Evolutionary conservation across 2,888 invertebrate genomes (phyloP), one percentile per base, ranked within the genome.

Genomic region (Autographa gamma): DNA sequence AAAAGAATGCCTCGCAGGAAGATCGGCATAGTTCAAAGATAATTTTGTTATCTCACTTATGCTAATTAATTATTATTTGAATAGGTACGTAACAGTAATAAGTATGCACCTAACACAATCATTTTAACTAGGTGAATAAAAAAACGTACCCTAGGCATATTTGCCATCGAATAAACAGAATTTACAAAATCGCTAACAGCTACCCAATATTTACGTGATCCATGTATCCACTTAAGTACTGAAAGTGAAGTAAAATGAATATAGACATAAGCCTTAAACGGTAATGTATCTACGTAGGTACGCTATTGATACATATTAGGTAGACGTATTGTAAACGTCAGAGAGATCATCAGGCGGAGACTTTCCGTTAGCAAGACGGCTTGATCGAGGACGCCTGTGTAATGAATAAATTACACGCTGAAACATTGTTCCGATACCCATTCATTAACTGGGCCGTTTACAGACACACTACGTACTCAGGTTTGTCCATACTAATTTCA

Each of bases 361-460:
- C 91, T 93, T 94, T 94, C 94, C 93, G 92, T 89, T 92, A 89
- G 84, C 86, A 86, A 86, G 84, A 80, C 86, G 88, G 83, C 80
- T 89, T 93, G 93, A 94, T 93, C 93, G 95, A 94, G 94, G 94
- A 93, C 95, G 93, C 87, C 91, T 93, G 94, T 92, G 91, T 94
- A 93, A 95, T 95, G 95, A 95, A 95, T 95, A 95, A 95, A 95
- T 95, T 95, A 95, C 95, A 95, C 93, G 94, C 94, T 94, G 93
- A 93, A 94, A 95, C 93, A 95, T 94, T 95, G 94, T 95, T 91
- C 91, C 92, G 88, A 93, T 92, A 89, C 88, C 89, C 91, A 92
- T 93, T 91, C 93, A 93, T 93, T 94, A 93, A 90, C 90, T 89
- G 89, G 84, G 85, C 89, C 89, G 90, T 90, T 88, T 85, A 86